phyloP scores from a whole-genome alignment of 2,888 invertebrate species.

The Cactoblastis cactorum region DNA sequence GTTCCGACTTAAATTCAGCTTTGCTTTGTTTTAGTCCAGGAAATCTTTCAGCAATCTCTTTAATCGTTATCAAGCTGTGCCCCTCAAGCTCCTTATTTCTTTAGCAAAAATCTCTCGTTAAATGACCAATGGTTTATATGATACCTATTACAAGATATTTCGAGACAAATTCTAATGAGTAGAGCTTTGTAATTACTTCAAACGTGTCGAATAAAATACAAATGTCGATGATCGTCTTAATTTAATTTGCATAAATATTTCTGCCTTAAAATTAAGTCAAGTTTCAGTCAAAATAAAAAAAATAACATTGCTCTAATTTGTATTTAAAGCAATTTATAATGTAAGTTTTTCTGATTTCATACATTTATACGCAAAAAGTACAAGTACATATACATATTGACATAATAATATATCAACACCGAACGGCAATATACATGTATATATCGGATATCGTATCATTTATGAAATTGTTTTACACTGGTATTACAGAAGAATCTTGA shows the following conservation, averaged over 20 bases:
- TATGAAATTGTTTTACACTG: too few species aligned
- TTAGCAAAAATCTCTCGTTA: background rate
- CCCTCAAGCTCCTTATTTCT: background rate
- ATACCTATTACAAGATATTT: background rate
- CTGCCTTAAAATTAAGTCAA: background rate
- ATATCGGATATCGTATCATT: too few species aligned
- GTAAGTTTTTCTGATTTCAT: too few species aligned
- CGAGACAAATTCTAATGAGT: constrained; percentile 19
- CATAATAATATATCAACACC: too few species aligned
- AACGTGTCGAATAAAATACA: constrained; percentile 12
- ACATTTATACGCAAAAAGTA: too few species aligned
- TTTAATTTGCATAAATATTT: background rate
- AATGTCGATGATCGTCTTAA: too few species aligned
- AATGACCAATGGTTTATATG: background rate
- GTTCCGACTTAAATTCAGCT: constrained; percentile 25
- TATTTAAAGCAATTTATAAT: background rate
- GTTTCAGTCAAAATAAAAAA: background rate
- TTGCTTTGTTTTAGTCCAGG: constrained; percentile 33
- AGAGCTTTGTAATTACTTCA: constrained; percentile 32
- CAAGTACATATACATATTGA: too few species aligned
- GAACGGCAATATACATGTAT: too few species aligned
- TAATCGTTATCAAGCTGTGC: constrained; percentile 21
- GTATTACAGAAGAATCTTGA: too few species aligned
- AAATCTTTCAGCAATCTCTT: constrained; percentile 31
- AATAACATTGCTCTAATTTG: too few species aligned